A percentile compares a stretch with the other conserved stretches of the same genome.
These are phyloP conservation scores for Petrolisthes cinctipes DNA, from an alignment of 2,888 invertebrate species.

Conservation along the genomic window DNA sequence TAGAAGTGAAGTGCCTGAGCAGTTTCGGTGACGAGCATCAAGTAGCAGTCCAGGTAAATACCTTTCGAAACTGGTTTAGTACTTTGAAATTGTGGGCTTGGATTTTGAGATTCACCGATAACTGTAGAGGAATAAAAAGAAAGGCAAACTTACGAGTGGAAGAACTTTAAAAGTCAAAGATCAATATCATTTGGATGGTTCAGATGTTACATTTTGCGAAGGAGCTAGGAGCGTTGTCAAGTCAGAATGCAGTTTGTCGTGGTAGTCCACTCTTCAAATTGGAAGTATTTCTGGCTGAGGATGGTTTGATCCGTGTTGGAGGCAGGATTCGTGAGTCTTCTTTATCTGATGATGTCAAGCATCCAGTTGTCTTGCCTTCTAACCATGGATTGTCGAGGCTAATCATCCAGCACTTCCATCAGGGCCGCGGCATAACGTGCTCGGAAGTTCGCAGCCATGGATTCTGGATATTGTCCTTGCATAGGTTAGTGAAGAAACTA, in stretches of 20 bases:
- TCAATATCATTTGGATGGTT: neutral
- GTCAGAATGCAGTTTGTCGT: neutral
- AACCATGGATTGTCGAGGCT: neutral
- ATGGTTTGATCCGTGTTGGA: neutral
- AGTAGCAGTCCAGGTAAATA: too few species aligned
- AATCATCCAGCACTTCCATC: slow-evolving; percentile 17
- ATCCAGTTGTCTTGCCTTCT: slow-evolving; percentile 9
- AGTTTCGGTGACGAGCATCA: too few species aligned
- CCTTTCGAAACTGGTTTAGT: too few species aligned
- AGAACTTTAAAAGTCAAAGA: neutral
- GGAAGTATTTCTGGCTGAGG: slow-evolving; percentile 18
- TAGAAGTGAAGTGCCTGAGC: too few species aligned
- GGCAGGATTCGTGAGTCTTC: neutral
- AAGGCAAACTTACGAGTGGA: neutral
- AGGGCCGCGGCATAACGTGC: slow-evolving; percentile 5
- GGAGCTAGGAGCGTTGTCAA: neutral
- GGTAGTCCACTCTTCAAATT: too few species aligned
- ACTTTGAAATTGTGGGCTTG: slow-evolving; percentile 8
- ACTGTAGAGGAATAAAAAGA: slow-evolving; percentile 1
- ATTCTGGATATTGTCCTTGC: slow-evolving; percentile 9
- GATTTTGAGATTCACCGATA: neutral
- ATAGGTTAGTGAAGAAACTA: too few species aligned
- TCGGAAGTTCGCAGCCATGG: slow-evolving; percentile 3
- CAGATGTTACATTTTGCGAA: neutral
- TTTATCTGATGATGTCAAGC: slow-evolving; percentile 2